phyloP scores from a whole-genome alignment of 2,113 vertebrate species.

The Cololabis saira region DNA sequence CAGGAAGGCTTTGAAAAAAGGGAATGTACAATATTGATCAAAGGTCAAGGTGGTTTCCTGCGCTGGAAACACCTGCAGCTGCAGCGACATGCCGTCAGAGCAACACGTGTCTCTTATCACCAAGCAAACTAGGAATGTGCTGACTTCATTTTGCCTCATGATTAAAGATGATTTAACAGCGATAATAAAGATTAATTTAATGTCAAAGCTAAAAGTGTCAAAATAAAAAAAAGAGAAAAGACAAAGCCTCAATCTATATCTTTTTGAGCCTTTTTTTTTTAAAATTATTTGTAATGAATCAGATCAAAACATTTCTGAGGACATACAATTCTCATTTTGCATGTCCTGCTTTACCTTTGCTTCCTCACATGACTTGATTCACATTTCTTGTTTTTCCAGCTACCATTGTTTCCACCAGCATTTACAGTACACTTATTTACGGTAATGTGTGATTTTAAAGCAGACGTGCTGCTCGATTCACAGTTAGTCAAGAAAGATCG shows the following conservation, averaged over 20 bases:
- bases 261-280: slow-evolving; percentile 1
- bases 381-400: not conserved
- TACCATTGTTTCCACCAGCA: not conserved
- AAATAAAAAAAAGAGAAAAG: no score
- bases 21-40: not conserved
- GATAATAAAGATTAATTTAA: not conserved
- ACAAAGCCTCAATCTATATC: no score
- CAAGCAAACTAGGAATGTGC: not conserved
- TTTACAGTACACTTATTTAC: not conserved
- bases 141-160: not conserved
- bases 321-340: slow-evolving; percentile 42
- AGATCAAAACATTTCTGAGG: slow-evolving; percentile 13
- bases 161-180: not conserved
- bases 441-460: not conserved
- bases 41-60: not conserved
- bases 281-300: slow-evolving; percentile 6
- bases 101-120: not conserved
- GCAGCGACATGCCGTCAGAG: not conserved
- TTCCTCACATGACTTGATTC: slow-evolving; percentile 39
- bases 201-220: no score
- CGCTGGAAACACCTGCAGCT: not conserved
- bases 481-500: no score
- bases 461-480: not conserved
- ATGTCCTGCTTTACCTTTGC: slow-evolving; percentile 31
- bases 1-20: not conserved